These are phyloP conservation scores for Lepidotrigona ventralis DNA, from an alignment of 1,140 invertebrate species.

Conservation along the genomic window DNA sequence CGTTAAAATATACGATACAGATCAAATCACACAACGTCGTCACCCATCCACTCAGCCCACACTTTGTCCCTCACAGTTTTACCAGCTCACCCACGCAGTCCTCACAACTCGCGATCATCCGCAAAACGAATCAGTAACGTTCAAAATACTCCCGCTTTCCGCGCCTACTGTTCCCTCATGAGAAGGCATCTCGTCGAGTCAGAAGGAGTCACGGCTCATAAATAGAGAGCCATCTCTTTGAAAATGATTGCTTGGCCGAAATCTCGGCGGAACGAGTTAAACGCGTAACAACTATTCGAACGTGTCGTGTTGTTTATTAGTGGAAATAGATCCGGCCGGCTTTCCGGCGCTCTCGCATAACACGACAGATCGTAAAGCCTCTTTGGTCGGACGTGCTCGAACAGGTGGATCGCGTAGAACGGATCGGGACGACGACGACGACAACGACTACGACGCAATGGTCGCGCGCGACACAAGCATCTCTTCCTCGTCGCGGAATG, in stretches of 20 bases:
- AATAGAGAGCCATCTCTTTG: conserved; percentile 46
- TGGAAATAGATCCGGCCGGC: conserved; percentile 56
- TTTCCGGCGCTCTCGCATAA: conserved; percentile 20
- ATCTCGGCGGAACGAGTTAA: conserved; percentile 48
- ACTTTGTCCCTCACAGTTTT: background rate
- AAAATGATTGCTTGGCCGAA: conserved; percentile 44
- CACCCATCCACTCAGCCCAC: background rate
- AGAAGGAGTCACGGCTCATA: conserved; percentile 23
- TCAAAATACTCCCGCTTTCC: background rate
- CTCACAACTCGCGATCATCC: background rate
- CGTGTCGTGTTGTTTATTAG: conserved; percentile 57
- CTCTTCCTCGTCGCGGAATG: conserved; percentile 55
- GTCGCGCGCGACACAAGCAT: conserved; percentile 1
- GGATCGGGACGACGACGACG: background rate
- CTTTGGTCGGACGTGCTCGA: conserved; percentile 54
- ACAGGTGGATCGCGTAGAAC: conserved; percentile 65
- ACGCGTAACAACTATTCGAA: conserved; percentile 25
- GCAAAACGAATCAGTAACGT: background rate
- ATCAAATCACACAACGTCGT: background rate
- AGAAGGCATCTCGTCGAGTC: background rate
- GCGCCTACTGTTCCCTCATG: background rate
- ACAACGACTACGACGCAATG: background rate
- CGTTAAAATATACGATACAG: background rate
- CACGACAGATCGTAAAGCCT: conserved; percentile 20
- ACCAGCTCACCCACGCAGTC: background rate